Conservation (phyloP, 2,797 vertebrate species). For the Atherinosoma microstoma region DNA sequence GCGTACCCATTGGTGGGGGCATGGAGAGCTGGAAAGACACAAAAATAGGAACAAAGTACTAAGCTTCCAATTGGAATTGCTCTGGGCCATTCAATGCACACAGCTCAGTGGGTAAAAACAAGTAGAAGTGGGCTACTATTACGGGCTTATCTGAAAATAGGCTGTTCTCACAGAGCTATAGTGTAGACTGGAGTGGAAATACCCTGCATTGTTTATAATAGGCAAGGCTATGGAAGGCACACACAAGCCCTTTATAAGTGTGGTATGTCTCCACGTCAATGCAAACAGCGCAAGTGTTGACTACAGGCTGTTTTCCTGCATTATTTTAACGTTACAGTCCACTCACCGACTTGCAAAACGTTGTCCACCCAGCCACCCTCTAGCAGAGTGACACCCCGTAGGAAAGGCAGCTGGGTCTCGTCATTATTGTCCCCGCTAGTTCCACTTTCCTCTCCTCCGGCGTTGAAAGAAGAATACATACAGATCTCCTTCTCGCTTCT, state of each 20-base stretch:
- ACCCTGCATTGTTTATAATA: conserved; percentile 76
- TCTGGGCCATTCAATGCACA: conserved; percentile 84
- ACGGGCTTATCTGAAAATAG: conserved; percentile 76
- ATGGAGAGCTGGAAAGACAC: conserved; percentile 87
- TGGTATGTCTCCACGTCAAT: conserved; percentile 53
- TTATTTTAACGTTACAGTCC: conserved; percentile 57
- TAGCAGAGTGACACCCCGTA: conserved; percentile 94
- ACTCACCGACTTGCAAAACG: conserved; percentile 99
- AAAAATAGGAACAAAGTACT: conserved; percentile 94
- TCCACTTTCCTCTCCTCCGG: conserved; percentile 89
- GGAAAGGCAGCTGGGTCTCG: conserved; percentile 95
- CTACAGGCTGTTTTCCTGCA: conserved; percentile 35
- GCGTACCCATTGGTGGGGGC: conserved; percentile 83
- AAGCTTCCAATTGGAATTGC: conserved; percentile 85
- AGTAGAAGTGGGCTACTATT: conserved; percentile 79
- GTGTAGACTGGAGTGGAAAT: conserved; percentile 68
- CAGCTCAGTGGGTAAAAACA: conserved; percentile 81
- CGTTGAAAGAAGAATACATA: conserved; percentile 99
- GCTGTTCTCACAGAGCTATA: conserved; percentile 73
- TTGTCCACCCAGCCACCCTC: conserved; percentile 98
- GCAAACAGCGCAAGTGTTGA: conserved; percentile 51
- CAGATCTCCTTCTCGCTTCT: conserved; percentile 98
- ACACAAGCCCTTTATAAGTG: conserved; percentile 68
- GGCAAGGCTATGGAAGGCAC: conserved; percentile 50
- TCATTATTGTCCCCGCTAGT: conserved; percentile 86